Evolutionary conservation across 2,888 invertebrate genomes (phyloP).

Genomic region (Erynnis tages): DNA sequence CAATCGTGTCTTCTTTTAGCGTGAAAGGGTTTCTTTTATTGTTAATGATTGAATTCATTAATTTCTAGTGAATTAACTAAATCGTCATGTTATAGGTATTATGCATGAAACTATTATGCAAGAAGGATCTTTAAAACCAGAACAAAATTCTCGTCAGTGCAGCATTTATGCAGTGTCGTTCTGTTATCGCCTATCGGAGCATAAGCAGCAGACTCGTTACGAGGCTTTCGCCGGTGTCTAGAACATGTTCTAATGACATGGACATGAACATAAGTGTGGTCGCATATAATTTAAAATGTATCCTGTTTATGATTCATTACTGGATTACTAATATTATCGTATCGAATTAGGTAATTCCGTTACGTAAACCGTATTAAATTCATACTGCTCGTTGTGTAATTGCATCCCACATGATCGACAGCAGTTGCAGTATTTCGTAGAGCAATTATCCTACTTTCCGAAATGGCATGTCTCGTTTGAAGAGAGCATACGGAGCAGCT

Average conservation of each 20-base stretch:
- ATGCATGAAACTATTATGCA: conserved; percentile 44
- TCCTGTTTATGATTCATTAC: conserved; percentile 20
- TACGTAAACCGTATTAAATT: background rate
- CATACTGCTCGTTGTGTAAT: conserved; percentile 2
- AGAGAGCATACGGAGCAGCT: conserved; percentile 56
- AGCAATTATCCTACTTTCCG: conserved; percentile 22
- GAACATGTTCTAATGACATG: conserved; percentile 17
- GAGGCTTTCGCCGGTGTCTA: conserved; percentile 4
- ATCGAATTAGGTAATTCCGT: background rate
- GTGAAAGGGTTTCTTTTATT: too few relatives aligned
- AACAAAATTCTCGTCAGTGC: conserved; percentile 33
- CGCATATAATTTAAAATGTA: conserved; percentile 15
- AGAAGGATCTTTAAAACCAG: conserved; percentile 32
- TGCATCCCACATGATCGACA: conserved; percentile 9
- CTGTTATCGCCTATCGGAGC: conserved; percentile 21
- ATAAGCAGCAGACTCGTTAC: conserved; percentile 22
- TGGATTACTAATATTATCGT: background rate
- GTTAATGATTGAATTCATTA: too few relatives aligned
- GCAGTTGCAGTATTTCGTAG: conserved; percentile 17
- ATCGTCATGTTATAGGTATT: too few relatives aligned
- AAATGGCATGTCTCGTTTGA: conserved; percentile 20
- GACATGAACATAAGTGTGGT: conserved; percentile 3
- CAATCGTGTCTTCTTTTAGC: background rate
- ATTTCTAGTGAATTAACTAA: too few relatives aligned
- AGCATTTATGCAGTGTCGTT: conserved; percentile 34